Evolutionary conservation across 2,888 invertebrate genomes (phyloP).

Genomic region (Asteroscopus sphinx): DNA sequence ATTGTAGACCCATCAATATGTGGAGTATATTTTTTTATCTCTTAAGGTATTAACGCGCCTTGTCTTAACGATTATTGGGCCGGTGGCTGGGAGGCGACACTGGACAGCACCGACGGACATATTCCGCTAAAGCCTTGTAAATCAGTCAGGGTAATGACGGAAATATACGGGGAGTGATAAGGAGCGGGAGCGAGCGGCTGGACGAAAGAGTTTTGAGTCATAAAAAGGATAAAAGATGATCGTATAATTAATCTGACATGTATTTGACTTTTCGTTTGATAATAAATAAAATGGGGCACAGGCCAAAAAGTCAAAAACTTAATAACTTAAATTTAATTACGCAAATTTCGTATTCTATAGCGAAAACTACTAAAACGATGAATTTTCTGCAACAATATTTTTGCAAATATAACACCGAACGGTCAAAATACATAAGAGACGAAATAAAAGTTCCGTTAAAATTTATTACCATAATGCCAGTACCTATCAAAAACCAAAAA

Average conservation of each 20-base stretch:
- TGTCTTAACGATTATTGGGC: conserved; percentile 85
- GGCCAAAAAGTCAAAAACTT: too few relatives aligned
- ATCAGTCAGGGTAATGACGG: conserved; percentile 75
- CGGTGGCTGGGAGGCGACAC: conserved; percentile 72
- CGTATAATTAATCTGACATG: neutral
- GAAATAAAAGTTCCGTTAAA: neutral
- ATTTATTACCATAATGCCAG: neutral
- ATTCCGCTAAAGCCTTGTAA: conserved; percentile 79
- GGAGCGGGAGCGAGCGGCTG: conserved; percentile 32
- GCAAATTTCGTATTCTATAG: too few relatives aligned
- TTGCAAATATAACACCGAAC: neutral
- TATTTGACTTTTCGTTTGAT: neutral
- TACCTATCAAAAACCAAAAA: neutral
- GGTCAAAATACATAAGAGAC: too few relatives aligned
- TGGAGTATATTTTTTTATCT: conserved; percentile 66
- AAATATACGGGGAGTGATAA: conserved; percentile 64
- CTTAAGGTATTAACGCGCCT: conserved; percentile 77
- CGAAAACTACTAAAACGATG: too few relatives aligned
- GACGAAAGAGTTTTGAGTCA: conserved; percentile 3
- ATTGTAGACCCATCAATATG: conserved; percentile 71
- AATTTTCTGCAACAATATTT: too few relatives aligned
- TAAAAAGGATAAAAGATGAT: conserved; percentile 17
- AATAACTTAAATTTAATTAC: too few relatives aligned
- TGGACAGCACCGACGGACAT: conserved; percentile 67
- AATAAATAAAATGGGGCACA: too few relatives aligned